Evolutionary conservation across 2,888 invertebrate genomes (phyloP), one percentile per base, ranked within the genome.

Genomic region (Prenolepis imparis): DNA sequence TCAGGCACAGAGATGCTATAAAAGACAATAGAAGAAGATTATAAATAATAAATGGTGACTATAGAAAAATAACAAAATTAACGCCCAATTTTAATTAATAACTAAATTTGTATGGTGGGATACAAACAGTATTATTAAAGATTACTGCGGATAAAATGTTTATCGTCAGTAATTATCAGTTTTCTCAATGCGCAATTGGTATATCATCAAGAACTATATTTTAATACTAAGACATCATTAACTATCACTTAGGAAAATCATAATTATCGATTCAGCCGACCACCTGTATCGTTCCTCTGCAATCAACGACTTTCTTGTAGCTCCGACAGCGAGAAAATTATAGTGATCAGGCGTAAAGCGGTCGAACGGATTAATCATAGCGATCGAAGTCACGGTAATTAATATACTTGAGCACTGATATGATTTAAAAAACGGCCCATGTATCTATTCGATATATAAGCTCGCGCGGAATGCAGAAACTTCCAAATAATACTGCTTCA

Each of bases 351-450:
- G 57, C 48, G 63, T 44, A 67, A n/a, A 36, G 36, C 74, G 83
- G 82, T 85, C 88, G 83, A 90, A 90, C 88, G 82, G 83, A 78
- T 74, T 70, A 88, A 89, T 88, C 88, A 82, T 82, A 28, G 75
- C 85, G 83, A 89, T 89, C 80, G 75, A 82, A 81, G 75, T 70
- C 44, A 52, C 28, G 32, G 73, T 88, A 86, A 89, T 87, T 82
- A 80, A 57, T 75, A 39, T 52, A 52, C 21, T 63, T 68, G 39
- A 44, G 24, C 41, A 12, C 28, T 12, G 3, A 78, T 36, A 39
- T 68, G 41, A 83, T 78, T 77, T 44, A 57, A 36, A 78, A 39
- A 83, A 67, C 32, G 28, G 2, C 32, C 21, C 68, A 44, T 41
- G 24, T n/a, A 52, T 1, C 28, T 73, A 61, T 44, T 59, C n/a